phyloP scores from a whole-genome alignment of 1,140 invertebrate species.

The Pseudomyrmex gracilis region DNA sequence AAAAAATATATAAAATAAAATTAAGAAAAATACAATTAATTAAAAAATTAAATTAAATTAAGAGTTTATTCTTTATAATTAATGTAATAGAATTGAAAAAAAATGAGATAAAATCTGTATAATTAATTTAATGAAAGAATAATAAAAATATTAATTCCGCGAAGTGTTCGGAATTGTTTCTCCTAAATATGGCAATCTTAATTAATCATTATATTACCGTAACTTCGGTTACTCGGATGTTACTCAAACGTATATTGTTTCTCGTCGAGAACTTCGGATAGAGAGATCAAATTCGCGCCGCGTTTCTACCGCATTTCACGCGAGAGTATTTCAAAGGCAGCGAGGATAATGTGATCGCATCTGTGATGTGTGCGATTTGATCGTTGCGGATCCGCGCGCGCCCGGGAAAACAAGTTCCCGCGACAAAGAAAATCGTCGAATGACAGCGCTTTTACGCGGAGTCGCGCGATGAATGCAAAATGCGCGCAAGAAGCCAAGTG shows the following conservation, averaged over 20 bases:
- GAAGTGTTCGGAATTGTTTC: no score
- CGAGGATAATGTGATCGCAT: slow-evolving; percentile 4
- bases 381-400: slow-evolving; percentile 14
- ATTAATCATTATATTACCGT: neutral
- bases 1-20: no score
- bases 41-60: no score
- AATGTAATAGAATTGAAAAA: no score
- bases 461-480: slow-evolving; percentile 35
- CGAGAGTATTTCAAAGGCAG: neutral
- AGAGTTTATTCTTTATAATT: no score
- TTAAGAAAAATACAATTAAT: no score
- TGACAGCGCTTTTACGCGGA: slow-evolving; percentile 14
- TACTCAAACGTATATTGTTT: neutral
- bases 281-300: slow-evolving; percentile 25
- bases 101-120: no score
- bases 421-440: slow-evolving; percentile 26
- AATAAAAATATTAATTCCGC: no score
- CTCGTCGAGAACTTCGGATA: neutral
- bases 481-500: slow-evolving; percentile 20
- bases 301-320: neutral
- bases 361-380: neutral
- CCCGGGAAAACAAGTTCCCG: neutral
- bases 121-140: no score
- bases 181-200: no score
- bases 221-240: neutral